These are phyloP conservation scores for Agapornis canus DNA, from an alignment of 2,797 vertebrate genomes.

Conservation along the genomic window DNA sequence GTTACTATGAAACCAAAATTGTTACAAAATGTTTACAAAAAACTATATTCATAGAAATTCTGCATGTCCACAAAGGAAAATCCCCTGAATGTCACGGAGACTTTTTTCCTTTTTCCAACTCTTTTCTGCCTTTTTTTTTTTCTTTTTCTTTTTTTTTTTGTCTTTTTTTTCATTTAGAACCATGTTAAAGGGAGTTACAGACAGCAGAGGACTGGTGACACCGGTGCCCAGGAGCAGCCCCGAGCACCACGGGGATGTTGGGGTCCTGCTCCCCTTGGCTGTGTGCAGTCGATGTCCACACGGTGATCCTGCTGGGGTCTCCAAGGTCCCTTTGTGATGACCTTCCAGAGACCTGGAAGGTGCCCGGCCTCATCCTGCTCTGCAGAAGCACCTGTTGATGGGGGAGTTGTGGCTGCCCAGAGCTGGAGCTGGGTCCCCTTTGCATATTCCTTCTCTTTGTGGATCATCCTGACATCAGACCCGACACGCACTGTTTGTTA, in stretches of 20 bases:
- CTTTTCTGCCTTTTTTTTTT: background rate
- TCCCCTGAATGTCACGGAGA: slow-evolving; percentile 84
- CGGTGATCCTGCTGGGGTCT: background rate
- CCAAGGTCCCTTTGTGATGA: background rate
- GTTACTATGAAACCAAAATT: slow-evolving; percentile 95
- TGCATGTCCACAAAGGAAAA: slow-evolving; percentile 93
- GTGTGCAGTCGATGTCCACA: background rate
- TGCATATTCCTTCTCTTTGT: background rate
- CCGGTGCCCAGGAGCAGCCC: background rate
- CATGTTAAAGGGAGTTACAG: slow-evolving; percentile 5
- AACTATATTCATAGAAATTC: slow-evolving; percentile 99
- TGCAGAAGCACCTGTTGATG: background rate
- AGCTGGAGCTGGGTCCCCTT: background rate
- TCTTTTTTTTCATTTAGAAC: slow-evolving; percentile 57
- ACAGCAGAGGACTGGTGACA: background rate
- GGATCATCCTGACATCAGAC: background rate
- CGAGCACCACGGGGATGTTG: background rate
- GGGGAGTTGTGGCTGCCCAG: background rate
- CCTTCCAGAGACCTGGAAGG: background rate
- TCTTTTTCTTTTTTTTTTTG: background rate
- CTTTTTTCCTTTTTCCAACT: slow-evolving; percentile 22
- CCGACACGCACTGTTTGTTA: fast-evolving
- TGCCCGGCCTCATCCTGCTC: fast-evolving
- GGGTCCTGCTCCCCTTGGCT: background rate
- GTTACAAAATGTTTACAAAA: slow-evolving; percentile 98